Base-by-base conservation (phyloP, 2,113 vertebrate genomes). In the Centropristis striata region DNA sequence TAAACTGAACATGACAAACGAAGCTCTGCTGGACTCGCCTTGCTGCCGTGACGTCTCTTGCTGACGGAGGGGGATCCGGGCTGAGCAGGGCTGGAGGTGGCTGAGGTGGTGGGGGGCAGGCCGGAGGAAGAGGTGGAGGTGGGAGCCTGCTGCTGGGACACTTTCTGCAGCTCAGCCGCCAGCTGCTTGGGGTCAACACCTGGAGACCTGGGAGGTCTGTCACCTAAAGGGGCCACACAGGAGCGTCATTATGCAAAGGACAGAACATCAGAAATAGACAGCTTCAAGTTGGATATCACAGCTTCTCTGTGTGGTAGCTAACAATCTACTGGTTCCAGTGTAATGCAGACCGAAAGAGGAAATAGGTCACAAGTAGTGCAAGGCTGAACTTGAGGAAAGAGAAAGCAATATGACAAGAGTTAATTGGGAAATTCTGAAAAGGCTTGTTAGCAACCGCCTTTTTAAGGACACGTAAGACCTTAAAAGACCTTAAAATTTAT, bases 121-220 rank as follows among this genome's bases (percentile, higher is more conserved):
- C 80, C 54, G 51, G 10, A 96, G 94, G 86, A 95, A 87, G 90
- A 83, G 53, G 90, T 54, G 60, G 95, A 96, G 0, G 95, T 51
- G 13, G 92, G 93, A 0, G 95, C 95, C 94, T 99, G 98, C 92
- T 99, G 98, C 18, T 98, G 96, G 0, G 98, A 99, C 75, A 99
- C 98, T 91, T 99, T 99, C 78, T 99, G 98, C 61, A 99, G 96
- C 90, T 99, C 98, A 2, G 97, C 97, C 0, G 98, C 97, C 90
- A 99, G 82, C 85, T 99, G 98, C 89, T 99, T 98, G 12, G 98
- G 98, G 90, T 99, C 98, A 21, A 99, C 97, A 21, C 98, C 98
- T 4, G 98, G 98, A 65, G 98, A 99, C 86, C 96, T 97, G 53
- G 94, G 94, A 15, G 92, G 96, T 91, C 97, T 97, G 77, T 99